These are phyloP conservation scores for Paracentrotus lividus DNA, from an alignment of 53 echinoderm and acorn worm genomes.

Conservation along the genomic window DNA sequence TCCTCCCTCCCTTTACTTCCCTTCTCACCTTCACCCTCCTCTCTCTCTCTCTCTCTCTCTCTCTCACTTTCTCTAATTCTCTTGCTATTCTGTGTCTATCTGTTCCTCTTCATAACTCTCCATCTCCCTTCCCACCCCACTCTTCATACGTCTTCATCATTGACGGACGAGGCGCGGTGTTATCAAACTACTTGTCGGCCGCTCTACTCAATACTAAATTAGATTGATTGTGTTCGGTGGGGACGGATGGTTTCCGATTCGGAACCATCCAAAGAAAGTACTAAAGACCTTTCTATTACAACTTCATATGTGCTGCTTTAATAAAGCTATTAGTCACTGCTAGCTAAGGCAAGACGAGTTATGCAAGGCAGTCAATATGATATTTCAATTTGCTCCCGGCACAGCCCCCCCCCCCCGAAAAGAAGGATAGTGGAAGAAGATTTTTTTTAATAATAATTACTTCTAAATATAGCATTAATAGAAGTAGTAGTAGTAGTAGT, in stretches of 20 bases:
- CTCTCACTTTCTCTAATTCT: not conserved
- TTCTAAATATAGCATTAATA: too few species aligned
- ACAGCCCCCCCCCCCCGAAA: too few species aligned
- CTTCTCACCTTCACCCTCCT: too few species aligned
- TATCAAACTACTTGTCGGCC: constrained; percentile 50
- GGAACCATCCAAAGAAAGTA: constrained; percentile 36
- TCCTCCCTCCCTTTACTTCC: not conserved
- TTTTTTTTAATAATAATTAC: too few species aligned
- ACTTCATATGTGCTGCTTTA: constrained; percentile 22
- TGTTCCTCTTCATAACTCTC: not conserved
- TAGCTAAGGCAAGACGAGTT: not conserved
- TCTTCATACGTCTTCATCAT: not conserved
- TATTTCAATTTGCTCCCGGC: not conserved
- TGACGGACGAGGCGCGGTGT: constrained; percentile 48
- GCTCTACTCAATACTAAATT: constrained; percentile 52
- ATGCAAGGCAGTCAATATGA: not conserved
- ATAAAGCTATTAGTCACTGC: not conserved
- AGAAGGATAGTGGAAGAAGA: too few species aligned
- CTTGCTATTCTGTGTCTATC: not conserved
- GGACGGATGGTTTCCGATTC: constrained; percentile 37
- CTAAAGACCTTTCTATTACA: constrained; percentile 39
- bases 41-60: constrained; percentile 1
- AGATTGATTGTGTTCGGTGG: constrained; percentile 50
- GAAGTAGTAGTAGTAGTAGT: too few species aligned
- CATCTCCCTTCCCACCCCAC: not conserved